phyloP scores from a whole-genome alignment of 2,797 vertebrate genomes.

The Mormyrops boulengeri region DNA sequence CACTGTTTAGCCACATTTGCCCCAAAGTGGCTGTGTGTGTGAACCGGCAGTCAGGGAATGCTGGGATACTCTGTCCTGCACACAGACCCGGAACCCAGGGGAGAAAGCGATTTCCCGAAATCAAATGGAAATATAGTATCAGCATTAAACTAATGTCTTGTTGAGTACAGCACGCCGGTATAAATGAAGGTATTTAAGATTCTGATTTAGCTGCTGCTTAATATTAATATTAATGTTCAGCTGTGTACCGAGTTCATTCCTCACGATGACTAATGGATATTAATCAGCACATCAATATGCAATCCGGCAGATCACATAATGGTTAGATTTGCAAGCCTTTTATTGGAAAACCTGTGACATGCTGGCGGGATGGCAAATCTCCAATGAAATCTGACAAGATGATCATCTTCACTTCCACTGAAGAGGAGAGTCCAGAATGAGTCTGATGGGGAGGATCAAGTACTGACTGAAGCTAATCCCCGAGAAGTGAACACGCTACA shows the following conservation, averaged over 20 bases:
- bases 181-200: constrained; percentile 1
- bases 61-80: neutral
- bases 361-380: neutral
- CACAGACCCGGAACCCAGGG: neutral
- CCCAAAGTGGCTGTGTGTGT: neutral
- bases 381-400: neutral
- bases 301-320: neutral
- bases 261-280: neutral
- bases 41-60: neutral
- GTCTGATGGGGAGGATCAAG: neutral
- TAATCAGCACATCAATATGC: neutral
- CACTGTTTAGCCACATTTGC: neutral
- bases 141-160: neutral
- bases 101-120: neutral
- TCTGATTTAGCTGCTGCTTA: neutral
- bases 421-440: neutral
- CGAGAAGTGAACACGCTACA: neutral
- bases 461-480: neutral
- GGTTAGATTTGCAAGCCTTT: neutral
- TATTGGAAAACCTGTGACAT: neutral
- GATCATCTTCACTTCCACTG: neutral
- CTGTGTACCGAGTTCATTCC: neutral
- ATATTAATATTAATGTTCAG: neutral
- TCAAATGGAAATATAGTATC: neutral
- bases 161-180: neutral